Evolutionary conservation across 2,113 vertebrate species (phyloP).

Genomic region (Stegostoma tigrinum): DNA sequence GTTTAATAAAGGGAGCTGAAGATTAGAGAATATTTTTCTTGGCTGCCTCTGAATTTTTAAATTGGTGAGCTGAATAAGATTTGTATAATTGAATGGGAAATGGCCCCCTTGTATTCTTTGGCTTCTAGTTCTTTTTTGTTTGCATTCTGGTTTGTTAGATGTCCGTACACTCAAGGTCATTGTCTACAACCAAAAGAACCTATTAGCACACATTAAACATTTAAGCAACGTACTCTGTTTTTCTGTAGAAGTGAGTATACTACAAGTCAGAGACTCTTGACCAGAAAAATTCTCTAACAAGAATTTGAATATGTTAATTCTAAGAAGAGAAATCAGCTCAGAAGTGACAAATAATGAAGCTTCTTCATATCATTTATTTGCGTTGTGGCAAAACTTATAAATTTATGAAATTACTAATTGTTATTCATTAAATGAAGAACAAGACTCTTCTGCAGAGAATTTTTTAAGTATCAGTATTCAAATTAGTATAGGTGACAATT

Average conservation of each 20-base stretch:
- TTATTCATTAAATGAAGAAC: neutral
- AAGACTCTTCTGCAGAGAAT: neutral
- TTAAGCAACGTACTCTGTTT: conserved; percentile 12
- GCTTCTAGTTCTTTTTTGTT: neutral
- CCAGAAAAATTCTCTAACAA: neutral
- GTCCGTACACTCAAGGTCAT: neutral
- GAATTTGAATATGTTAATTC: neutral
- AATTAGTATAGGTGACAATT: neutral
- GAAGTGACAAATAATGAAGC: neutral
- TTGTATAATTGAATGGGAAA: conserved; percentile 48
- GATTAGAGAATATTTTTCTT: conserved; percentile 53
- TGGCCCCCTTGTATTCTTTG: conserved; percentile 40
- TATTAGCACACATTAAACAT: conserved; percentile 9
- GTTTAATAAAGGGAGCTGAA: conserved; percentile 59
- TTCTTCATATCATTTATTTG: neutral
- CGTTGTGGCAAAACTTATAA: neutral
- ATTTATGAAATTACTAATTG: neutral
- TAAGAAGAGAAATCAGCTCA: neutral
- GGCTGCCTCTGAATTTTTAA: conserved; percentile 72
- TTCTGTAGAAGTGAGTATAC: neutral
- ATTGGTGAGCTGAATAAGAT: conserved; percentile 42
- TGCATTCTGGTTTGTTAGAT: neutral
- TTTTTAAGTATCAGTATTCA: neutral
- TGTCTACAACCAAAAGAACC: conserved; percentile 9
- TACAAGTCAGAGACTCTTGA: neutral